These are phyloP conservation scores for Cryptoblepharus egeriae DNA, from an alignment of 2,797 vertebrate species.

Conservation along the genomic window DNA sequence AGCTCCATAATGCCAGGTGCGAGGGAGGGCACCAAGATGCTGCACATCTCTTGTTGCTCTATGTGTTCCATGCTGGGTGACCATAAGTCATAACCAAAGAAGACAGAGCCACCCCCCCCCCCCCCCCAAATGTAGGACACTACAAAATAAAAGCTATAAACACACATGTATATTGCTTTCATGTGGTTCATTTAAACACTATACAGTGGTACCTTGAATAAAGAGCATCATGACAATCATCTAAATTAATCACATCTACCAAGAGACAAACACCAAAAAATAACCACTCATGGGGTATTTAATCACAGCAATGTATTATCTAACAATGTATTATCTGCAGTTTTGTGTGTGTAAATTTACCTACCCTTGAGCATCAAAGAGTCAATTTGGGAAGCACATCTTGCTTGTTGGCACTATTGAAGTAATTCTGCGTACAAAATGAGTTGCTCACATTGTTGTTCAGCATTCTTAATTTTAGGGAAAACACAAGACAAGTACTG, in stretches of 20 bases:
- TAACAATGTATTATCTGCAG: not conserved
- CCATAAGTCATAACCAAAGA: too few species aligned
- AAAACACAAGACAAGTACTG: not conserved
- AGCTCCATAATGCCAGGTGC: too few species aligned
- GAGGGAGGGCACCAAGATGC: too few species aligned
- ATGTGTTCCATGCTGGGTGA: too few species aligned
- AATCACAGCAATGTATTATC: not conserved
- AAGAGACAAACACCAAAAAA: not conserved
- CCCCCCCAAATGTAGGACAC: too few species aligned
- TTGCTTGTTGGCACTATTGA: not conserved
- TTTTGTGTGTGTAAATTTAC: not conserved
- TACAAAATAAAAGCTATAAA: too few species aligned
- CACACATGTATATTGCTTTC: too few species aligned
- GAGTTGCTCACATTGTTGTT: not conserved
- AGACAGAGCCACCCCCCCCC: too few species aligned
- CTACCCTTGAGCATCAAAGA: not conserved
- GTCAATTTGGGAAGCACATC: not conserved
- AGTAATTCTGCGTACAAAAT: not conserved
- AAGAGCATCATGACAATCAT: not conserved
- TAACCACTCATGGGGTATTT: too few species aligned
- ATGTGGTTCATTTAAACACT: too few species aligned
- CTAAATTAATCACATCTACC: not conserved
- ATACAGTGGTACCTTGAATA: too few species aligned
- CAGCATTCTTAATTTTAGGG: conserved; percentile 27
- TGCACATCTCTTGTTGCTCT: too few species aligned